phyloP scores from a whole-genome alignment of 2,888 invertebrate genomes.

The Lagria hirta region DNA sequence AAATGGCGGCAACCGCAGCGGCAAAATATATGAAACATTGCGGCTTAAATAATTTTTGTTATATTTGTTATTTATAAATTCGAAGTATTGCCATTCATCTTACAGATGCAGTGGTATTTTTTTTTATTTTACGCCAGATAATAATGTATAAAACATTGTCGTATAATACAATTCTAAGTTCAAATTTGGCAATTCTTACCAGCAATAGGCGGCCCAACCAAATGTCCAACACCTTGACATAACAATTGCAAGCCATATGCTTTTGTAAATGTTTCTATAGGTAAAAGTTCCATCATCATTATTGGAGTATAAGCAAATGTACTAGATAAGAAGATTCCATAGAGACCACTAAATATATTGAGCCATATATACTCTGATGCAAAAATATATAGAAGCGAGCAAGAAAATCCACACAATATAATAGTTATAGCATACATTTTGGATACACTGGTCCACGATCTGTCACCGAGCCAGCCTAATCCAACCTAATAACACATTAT shows the following conservation, averaged over 20 bases:
- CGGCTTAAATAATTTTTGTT: too few relatives aligned
- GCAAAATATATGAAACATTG: too few relatives aligned
- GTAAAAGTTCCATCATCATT: conserved; percentile 83
- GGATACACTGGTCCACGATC: conserved; percentile 77
- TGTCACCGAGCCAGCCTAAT: conserved; percentile 88
- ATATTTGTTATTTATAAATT: too few relatives aligned
- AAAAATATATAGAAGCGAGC: conserved; percentile 60
- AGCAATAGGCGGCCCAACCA: conserved; percentile 89
- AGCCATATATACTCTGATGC: conserved; percentile 50
- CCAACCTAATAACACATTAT: conserved; percentile 60
- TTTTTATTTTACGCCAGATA: too few relatives aligned
- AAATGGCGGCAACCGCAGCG: too few relatives aligned
- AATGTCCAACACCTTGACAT: conserved; percentile 89
- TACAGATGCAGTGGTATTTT: too few relatives aligned
- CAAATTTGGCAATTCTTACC: conserved; percentile 56
- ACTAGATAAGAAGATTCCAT: conserved; percentile 89
- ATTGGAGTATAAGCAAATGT: conserved; percentile 90
- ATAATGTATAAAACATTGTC: too few relatives aligned
- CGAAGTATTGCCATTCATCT: too few relatives aligned
- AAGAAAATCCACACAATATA: conserved; percentile 65
- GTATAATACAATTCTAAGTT: neutral
- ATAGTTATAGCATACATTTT: conserved; percentile 81
- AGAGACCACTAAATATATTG: conserved; percentile 59
- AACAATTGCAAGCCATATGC: conserved; percentile 88
- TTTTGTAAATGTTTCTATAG: conserved; percentile 86